Evolutionary conservation across 2,797 vertebrate genomes (phyloP).

Genomic region (Parambassis ranga): DNA sequence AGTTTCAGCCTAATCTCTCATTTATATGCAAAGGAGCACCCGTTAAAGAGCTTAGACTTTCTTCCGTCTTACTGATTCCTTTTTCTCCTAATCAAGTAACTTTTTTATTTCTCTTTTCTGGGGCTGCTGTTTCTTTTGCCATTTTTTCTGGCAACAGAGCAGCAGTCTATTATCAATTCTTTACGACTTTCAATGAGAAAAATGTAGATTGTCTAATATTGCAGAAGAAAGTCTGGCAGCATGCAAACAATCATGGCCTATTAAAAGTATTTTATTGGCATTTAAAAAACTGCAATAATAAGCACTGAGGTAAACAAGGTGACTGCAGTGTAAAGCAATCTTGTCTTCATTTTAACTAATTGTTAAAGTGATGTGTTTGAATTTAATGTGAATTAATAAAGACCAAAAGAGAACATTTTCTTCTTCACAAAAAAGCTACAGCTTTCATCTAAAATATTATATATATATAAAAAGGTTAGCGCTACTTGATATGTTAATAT

Average conservation of each 20-base stretch:
- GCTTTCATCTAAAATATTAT: neutral
- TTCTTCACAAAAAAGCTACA: neutral
- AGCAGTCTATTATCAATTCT: conserved; percentile 32
- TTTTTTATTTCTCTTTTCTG: conserved; percentile 67
- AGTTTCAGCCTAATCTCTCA: conserved; percentile 88
- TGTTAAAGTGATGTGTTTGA: too few relatives aligned
- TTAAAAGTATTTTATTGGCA: neutral
- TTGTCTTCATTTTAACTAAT: neutral
- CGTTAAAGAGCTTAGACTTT: conserved; percentile 87
- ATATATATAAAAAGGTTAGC: neutral
- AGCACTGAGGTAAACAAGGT: neutral
- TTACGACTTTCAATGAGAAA: conserved; percentile 25
- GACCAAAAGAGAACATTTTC: neutral
- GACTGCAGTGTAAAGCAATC: neutral
- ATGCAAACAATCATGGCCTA: neutral
- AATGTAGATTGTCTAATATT: conserved; percentile 19
- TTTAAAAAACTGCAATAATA: neutral
- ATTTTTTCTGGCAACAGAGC: conserved; percentile 32
- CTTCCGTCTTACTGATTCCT: conserved; percentile 81
- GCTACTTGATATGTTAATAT: neutral
- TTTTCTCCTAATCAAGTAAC: conserved; percentile 79
- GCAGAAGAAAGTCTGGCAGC: neutral
- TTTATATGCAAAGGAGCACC: conserved; percentile 88
- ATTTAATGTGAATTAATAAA: neutral
- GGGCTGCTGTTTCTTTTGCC: conserved; percentile 41